Base-by-base conservation (phyloP, 2,113 vertebrate species). In the Oncorhynchus kisutch region DNA sequence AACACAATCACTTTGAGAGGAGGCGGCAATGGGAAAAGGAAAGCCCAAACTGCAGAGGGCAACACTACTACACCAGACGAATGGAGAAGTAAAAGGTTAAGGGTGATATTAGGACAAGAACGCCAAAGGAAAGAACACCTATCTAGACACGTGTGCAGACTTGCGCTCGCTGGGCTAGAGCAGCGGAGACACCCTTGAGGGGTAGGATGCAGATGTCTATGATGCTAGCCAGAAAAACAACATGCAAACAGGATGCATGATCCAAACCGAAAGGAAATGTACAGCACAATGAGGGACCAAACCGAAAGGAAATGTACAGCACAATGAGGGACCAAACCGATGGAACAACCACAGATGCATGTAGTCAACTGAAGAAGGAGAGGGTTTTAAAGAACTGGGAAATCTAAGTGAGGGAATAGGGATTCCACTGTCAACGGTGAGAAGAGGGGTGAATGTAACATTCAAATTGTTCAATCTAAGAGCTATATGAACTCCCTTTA, bases 371-470 rank as follows among this genome's bases (percentile, higher is more conserved):
- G 59, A 73, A 74, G 70, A 49, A 88, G 86, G 81, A 90, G 85
- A 88, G 78, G 86, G 76, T 83, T 88, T 86, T 88, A 84, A 88
- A 90, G 87, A 89, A 87, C 84, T n/a, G 72, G 86, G 72, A 88
- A 89, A 87, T 69, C 8, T 72, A 39, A 83, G 84, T 81, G 81
- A 20, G 72, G 73, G 79, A 73, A 72, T 39, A 70, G 77, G 27
- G 80, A 27, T 5, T 76, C 76, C 54, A 59, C 25, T 64, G 60
- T 79, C 75, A 73, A 12, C 54, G 76, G 73, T 85, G 82, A 90
- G 85, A 72, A 85, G 84, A 88, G 78, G 16, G 67, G 64, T 71
- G 45, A 18, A 22, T 18, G 49, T 62, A 4, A 20, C 29, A 31
- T 78, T 78, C 13, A 54, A 49, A n/a, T 57, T 22, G 20, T 22